phyloP scores from a whole-genome alignment of 2,797 vertebrate genomes.

The Sarcoramphus papa region DNA sequence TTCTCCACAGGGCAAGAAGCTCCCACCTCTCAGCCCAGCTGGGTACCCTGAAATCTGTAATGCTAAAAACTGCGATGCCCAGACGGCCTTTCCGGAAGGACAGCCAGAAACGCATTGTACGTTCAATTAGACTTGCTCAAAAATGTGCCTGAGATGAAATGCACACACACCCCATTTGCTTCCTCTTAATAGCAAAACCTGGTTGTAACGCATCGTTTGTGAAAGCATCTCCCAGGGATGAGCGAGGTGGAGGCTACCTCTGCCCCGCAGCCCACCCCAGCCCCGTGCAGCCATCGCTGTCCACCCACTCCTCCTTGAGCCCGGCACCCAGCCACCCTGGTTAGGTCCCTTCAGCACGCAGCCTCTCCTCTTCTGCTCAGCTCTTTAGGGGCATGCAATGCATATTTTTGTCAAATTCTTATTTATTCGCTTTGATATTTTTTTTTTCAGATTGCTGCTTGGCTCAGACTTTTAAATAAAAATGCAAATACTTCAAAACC shows the following conservation, averaged over 20 bases:
- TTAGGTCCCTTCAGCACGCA: neutral
- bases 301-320: neutral
- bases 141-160: neutral
- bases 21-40: neutral
- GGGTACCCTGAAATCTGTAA: accelerated
- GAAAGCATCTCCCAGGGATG: neutral
- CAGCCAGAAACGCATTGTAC: neutral
- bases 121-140: neutral
- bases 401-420: neutral
- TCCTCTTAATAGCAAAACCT: neutral
- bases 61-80: neutral
- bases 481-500: slow-evolving; percentile 14
- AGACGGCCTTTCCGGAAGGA: neutral
- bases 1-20: neutral
- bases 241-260: neutral
- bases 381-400: neutral
- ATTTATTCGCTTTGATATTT: neutral
- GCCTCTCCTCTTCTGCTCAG: neutral
- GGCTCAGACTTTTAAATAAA: neutral
- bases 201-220: neutral
- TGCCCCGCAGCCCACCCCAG: neutral
- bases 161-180: neutral
- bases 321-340: neutral
- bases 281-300: accelerated
- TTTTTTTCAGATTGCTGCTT: neutral